These are phyloP conservation scores for Tipula vernalis DNA, from an alignment of 2,888 invertebrate species.

Conservation along the genomic window DNA sequence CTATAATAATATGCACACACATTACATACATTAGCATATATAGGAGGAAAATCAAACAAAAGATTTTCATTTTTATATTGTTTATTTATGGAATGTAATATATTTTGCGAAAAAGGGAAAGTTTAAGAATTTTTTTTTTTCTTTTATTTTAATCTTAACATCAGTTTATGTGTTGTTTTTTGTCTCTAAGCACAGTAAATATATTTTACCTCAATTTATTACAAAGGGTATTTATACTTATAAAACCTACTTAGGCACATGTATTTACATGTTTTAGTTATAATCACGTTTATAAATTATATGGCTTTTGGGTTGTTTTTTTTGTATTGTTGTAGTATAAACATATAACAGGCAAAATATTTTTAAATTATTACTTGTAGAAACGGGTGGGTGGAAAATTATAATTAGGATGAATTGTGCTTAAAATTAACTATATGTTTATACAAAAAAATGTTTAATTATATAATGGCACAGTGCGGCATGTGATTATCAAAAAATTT, in stretches of 20 bases:
- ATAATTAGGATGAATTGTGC: not conserved
- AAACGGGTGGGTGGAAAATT: not conserved
- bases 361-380: not conserved
- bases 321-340: not conserved
- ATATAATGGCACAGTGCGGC: not conserved
- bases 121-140: not conserved
- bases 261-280: not conserved
- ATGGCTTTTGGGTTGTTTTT: not conserved
- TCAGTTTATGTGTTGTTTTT: not conserved
- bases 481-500: not conserved
- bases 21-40: not conserved
- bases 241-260: not conserved
- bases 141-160: not conserved
- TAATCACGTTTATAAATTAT: not conserved
- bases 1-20: not conserved
- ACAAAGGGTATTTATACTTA: not conserved
- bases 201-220: not conserved
- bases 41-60: not conserved
- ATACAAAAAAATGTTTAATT: not conserved
- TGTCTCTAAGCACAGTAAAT: not conserved
- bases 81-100: not conserved
- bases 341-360: too few relatives aligned
- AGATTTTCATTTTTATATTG: not conserved
- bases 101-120: not conserved
- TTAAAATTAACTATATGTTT: not conserved